Percentiles rank a stretch among this genome's conserved stretches.
Evolutionary conservation across 2,113 vertebrate species (phyloP).

Genomic region (Myiopsitta monachus): DNA sequence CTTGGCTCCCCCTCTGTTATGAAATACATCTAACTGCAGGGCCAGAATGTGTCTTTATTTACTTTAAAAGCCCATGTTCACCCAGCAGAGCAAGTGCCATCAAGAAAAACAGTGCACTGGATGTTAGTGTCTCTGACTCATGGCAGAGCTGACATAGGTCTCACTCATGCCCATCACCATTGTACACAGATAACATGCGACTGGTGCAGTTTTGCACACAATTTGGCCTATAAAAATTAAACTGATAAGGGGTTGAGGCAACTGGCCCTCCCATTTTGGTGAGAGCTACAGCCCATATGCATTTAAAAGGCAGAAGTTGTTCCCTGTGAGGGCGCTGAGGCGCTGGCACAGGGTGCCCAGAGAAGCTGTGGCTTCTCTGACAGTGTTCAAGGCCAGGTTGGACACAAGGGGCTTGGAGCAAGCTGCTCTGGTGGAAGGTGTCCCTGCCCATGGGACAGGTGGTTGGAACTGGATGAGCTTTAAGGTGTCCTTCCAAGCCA

Average conservation of each 20-base stretch:
- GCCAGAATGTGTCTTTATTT: background rate
- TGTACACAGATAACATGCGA: background rate
- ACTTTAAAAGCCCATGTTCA: background rate
- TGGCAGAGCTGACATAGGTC: background rate
- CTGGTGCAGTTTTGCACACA: background rate
- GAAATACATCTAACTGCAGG: background rate
- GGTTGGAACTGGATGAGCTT: background rate
- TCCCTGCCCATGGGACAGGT: background rate
- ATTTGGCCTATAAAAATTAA: background rate
- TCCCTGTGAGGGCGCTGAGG: background rate
- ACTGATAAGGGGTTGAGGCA: background rate
- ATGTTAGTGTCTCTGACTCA: background rate
- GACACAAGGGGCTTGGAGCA: background rate
- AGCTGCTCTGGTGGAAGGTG: background rate
- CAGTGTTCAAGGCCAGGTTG: background rate
- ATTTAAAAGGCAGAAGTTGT: background rate
- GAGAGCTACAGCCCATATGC: background rate
- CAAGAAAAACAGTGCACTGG: background rate
- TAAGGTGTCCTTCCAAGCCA: background rate
- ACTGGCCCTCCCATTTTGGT: background rate
- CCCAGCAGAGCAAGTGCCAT: background rate
- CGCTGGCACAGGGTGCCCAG: background rate
- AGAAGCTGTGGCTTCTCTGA: background rate
- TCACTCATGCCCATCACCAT: background rate
- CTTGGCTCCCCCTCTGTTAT: background rate